Evolutionary conservation across 1,140 invertebrate genomes (phyloP), one percentile per base, ranked within the genome.

Genomic region (Chlorops oryzae): DNA sequence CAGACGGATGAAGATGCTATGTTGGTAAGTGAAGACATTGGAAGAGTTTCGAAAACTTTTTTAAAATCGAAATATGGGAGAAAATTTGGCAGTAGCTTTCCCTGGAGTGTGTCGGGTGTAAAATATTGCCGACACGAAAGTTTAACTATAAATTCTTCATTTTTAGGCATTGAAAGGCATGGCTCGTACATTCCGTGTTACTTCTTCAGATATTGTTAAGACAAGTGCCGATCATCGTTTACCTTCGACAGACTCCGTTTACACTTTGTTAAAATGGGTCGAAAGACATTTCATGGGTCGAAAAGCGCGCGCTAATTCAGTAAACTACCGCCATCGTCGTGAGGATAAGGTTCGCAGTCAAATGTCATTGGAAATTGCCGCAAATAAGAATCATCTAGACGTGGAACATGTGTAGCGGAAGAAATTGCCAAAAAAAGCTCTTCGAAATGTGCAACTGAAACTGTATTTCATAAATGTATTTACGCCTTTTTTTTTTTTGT

Each of bases 1-100:
- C 80, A 79, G 12, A 92, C 90, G 0, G 90, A 94, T 71, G 90
- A 94, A 73, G 90, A 93, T 71, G 90, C 91, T 21, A 92, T 94
- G 84, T 77, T 82, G 78, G 89, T 92, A 72, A 74, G 74, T 72
- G 53, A 23, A 34, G 9, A 7, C 21, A n/a, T n/a, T n/a, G n/a
- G n/a, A n/a, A n/a, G n/a, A n/a, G n/a, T n/a, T n/a, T n/a, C n/a
- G n/a, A n/a, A n/a, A n/a, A n/a, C n/a, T n/a, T n/a, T n/a, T n/a
- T n/a, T n/a, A n/a, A n/a, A n/a, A n/a, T n/a, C n/a, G n/a, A n/a
- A n/a, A n/a, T n/a, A n/a, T n/a, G n/a, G n/a, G n/a, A n/a, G n/a
- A n/a, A n/a, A n/a, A n/a, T n/a, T n/a, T n/a, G n/a, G n/a, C n/a
- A n/a, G n/a, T n/a, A n/a, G n/a, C n/a, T n/a, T n/a, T n/a, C n/a